These are phyloP conservation scores for Danionella dracula DNA, from an alignment of 2,797 vertebrate genomes.

Conservation along the genomic window DNA sequence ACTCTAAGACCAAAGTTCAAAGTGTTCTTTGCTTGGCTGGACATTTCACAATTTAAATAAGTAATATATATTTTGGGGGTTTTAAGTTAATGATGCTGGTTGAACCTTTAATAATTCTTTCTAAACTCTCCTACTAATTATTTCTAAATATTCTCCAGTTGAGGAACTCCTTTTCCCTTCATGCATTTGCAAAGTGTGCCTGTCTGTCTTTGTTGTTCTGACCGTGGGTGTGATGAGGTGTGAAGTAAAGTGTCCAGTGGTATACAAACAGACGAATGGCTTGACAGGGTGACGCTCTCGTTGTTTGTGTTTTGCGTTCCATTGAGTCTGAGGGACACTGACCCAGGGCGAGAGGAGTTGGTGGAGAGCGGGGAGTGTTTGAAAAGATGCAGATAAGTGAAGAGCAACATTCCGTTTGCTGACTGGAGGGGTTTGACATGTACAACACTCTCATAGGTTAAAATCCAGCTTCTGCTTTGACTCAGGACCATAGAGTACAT, in stretches of 20 bases:
- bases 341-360: conserved; percentile 41
- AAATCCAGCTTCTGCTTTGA: conserved; percentile 24
- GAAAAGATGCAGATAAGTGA: conserved; percentile 47
- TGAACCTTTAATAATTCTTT: too few relatives aligned
- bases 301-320: conserved; percentile 52
- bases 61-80: too few relatives aligned
- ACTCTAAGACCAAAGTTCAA: too few relatives aligned
- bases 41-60: too few relatives aligned
- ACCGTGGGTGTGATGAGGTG: conserved; percentile 44
- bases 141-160: too few relatives aligned
- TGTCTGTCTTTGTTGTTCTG: conserved; percentile 1
- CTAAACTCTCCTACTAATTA: too few relatives aligned
- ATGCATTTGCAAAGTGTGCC: background rate
- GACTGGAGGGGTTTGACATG: conserved; percentile 22
- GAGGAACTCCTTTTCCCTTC: too few relatives aligned
- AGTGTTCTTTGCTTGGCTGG: too few relatives aligned
- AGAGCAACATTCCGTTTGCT: conserved; percentile 39
- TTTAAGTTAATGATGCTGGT: too few relatives aligned
- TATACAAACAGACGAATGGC: conserved; percentile 47
- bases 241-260: conserved; percentile 34
- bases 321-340: conserved; percentile 33
- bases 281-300: conserved; percentile 32
- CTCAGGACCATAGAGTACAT: background rate
- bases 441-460: conserved; percentile 31
- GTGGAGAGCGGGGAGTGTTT: conserved; percentile 43